A percentile compares a stretch with the other conserved stretches of the same genome.
phyloP scores from a whole-genome alignment of 2,113 vertebrate species.

The Anhinga rufa region DNA sequence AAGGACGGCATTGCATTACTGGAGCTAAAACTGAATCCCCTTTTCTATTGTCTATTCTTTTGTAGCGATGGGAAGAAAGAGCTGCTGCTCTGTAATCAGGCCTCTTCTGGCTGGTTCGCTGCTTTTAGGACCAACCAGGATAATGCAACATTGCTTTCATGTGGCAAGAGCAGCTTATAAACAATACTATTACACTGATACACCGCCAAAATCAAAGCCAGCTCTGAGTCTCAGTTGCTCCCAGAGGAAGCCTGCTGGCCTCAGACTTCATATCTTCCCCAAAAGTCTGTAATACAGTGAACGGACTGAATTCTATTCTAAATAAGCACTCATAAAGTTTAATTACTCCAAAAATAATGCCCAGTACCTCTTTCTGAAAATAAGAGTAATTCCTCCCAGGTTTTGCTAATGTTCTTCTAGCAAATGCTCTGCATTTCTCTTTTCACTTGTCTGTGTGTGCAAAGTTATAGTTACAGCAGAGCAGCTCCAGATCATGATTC shows the following conservation, averaged over 20 bases:
- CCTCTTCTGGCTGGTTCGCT: background rate
- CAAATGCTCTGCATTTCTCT: background rate
- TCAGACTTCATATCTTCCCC: background rate
- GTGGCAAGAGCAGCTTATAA: conserved; percentile 3
- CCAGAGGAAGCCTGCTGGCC: background rate
- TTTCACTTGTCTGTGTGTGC: background rate
- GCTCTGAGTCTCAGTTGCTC: background rate
- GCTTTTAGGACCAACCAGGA: background rate
- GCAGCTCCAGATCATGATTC: background rate
- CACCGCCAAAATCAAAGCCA: background rate
- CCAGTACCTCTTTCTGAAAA: background rate
- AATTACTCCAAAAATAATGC: background rate
- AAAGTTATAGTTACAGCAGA: background rate
- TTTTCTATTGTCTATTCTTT: conserved; percentile 35
- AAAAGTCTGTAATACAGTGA: background rate
- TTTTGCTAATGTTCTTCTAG: background rate
- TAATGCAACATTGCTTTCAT: conserved; percentile 14
- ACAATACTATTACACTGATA: background rate
- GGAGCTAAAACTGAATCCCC: conserved; percentile 14
- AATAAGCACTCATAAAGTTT: background rate
- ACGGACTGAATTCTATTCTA: background rate
- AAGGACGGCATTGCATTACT: background rate
- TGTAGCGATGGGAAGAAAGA: conserved; percentile 35
- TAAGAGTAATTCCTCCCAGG: background rate
- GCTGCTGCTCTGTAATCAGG: conserved; percentile 29